These are phyloP conservation scores for Cantharis flavilabris DNA, from an alignment of 2,888 invertebrate species.

Conservation along the genomic window DNA sequence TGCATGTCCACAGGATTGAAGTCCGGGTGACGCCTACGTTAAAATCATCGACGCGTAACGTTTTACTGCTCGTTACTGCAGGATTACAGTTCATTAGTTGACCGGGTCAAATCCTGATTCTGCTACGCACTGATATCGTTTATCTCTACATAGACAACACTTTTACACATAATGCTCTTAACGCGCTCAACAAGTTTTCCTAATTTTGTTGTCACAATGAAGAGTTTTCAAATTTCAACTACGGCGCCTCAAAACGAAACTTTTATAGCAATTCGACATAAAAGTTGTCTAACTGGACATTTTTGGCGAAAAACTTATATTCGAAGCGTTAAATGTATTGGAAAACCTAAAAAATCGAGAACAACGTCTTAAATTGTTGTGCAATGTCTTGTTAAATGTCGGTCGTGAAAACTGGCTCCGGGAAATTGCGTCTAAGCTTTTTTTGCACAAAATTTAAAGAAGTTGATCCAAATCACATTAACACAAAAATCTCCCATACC, in stretches of 20 bases:
- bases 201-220: neutral
- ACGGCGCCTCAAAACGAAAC: neutral
- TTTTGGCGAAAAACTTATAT: neutral
- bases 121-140: slow-evolving; percentile 22
- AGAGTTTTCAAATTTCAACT: neutral
- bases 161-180: slow-evolving; percentile 13
- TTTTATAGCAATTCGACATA: neutral
- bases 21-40: slow-evolving; percentile 34
- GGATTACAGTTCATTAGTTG: slow-evolving; percentile 55
- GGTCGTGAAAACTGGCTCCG: neutral
- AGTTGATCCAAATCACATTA: slow-evolving; percentile 24
- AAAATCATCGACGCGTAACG: slow-evolving; percentile 38
- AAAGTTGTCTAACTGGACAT: neutral
- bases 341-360: neutral
- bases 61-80: slow-evolving; percentile 49
- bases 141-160: slow-evolving; percentile 12
- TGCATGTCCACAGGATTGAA: slow-evolving; percentile 25
- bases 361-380: neutral
- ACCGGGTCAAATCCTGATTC: slow-evolving; percentile 44
- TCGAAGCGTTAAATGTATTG: neutral
- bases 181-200: slow-evolving; percentile 1
- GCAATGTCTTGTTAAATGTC: slow-evolving; percentile 1
- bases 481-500: slow-evolving; percentile 17
- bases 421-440: neutral
- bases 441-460: neutral